Evolutionary conservation across 1,140 invertebrate genomes (phyloP).

Genomic region (Drosophila yakuba): DNA sequence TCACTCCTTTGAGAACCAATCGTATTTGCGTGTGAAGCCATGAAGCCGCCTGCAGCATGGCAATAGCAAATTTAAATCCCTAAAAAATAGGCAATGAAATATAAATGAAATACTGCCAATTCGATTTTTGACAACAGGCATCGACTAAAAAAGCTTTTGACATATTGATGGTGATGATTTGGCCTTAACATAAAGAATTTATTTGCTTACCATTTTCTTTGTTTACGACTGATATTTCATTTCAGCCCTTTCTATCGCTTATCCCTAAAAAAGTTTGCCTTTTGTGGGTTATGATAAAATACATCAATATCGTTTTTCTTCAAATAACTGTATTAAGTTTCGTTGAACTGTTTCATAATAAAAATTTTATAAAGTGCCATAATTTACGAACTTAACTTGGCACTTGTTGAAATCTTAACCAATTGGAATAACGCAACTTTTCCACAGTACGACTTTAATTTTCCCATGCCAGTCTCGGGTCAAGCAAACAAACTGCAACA

Average conservation of each 20-base stretch:
- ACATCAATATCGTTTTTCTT: too few relatives aligned
- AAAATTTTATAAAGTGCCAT: too few relatives aligned
- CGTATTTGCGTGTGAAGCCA: slow-evolving; percentile 33
- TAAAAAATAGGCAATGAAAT: slow-evolving; percentile 43
- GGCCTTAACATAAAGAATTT: neutral
- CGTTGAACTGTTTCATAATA: too few relatives aligned
- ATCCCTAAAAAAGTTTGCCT: too few relatives aligned
- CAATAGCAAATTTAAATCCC: slow-evolving; percentile 4
- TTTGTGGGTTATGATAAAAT: too few relatives aligned
- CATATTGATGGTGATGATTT: neutral
- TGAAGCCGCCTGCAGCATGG: neutral
- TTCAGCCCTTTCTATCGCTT: too few relatives aligned
- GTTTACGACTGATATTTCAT: neutral
- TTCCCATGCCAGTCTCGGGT: slow-evolving; percentile 19
- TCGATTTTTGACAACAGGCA: slow-evolving; percentile 11
- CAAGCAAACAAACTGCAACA: slow-evolving; percentile 30
- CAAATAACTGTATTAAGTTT: neutral
- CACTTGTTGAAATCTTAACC: neutral
- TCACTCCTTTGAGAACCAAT: slow-evolving; percentile 39
- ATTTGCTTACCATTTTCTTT: neutral
- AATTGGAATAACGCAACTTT: neutral
- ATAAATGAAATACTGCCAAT: slow-evolving; percentile 16
- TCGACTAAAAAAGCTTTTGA: neutral
- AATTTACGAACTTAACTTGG: neutral
- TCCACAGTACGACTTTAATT: slow-evolving; percentile 18